Percentiles rank a stretch among this genome's conserved stretches.
phyloP scores from a whole-genome alignment of 2,797 vertebrate genomes.

The Chiloscyllium punctatum region DNA sequence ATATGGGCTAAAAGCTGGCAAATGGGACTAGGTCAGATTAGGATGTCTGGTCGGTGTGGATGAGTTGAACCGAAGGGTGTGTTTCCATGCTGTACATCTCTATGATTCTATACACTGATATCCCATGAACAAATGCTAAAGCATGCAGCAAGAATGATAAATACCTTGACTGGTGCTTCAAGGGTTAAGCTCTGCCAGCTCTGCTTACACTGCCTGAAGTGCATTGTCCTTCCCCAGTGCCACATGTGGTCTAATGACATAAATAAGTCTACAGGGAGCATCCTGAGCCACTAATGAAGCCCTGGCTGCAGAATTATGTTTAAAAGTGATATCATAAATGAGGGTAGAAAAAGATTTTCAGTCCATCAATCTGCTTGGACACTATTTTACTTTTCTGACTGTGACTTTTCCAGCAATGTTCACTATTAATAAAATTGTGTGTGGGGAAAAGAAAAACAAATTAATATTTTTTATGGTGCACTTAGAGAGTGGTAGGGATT shows the following conservation, averaged over 20 bases:
- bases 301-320: background rate
- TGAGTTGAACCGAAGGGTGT: too few relatives aligned
- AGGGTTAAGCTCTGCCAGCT: constrained; percentile 1
- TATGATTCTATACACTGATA: too few relatives aligned
- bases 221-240: background rate
- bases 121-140: too few relatives aligned
- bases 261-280: constrained; percentile 36
- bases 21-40: too few relatives aligned
- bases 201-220: background rate
- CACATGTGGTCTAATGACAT: constrained; percentile 24
- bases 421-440: background rate
- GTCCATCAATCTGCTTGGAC: background rate
- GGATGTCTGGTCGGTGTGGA: too few relatives aligned
- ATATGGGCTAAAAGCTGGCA: too few relatives aligned
- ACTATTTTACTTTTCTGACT: background rate
- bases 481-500: constrained; percentile 1
- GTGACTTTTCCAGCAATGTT: background rate
- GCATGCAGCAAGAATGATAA: background rate
- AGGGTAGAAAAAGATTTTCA: background rate
- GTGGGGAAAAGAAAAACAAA: background rate
- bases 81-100: too few relatives aligned
- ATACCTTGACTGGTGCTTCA: background rate
- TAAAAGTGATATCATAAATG: constrained; percentile 8
- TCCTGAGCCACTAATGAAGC: background rate
- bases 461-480: constrained; percentile 28